Evolutionary conservation across 2,113 vertebrate genomes (phyloP).

Genomic region (Halichoeres trimaculatus): DNA sequence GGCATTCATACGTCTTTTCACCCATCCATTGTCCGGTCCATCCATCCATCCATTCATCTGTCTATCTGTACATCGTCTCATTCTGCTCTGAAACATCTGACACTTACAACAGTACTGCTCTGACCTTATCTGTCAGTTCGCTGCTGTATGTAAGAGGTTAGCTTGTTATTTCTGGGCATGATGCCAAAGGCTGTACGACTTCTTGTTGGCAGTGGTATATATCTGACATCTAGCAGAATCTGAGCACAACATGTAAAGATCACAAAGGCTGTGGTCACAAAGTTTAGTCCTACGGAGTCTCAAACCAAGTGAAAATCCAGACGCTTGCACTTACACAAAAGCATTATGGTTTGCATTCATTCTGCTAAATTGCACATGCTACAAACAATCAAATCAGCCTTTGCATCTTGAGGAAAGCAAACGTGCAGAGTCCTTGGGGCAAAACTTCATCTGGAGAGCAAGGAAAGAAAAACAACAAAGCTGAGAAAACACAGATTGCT

Average conservation of each 20-base stretch:
- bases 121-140: slow-evolving; percentile 26
- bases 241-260: slow-evolving; percentile 7
- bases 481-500: slow-evolving; percentile 79
- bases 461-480: slow-evolving; percentile 70
- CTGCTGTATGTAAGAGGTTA: slow-evolving; percentile 8
- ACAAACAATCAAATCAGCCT: slow-evolving; percentile 73
- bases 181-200: slow-evolving; percentile 10
- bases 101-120: neutral
- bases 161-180: slow-evolving; percentile 33
- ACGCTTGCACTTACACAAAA: slow-evolving; percentile 35
- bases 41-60: neutral
- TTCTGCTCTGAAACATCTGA: slow-evolving; percentile 5
- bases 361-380: slow-evolving; percentile 65
- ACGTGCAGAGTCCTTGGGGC: slow-evolving; percentile 64
- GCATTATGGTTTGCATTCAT: slow-evolving; percentile 55
- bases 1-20: neutral
- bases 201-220: neutral
- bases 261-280: neutral
- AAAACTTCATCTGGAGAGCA: slow-evolving; percentile 71
- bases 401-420: slow-evolving; percentile 67
- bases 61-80: slow-evolving; percentile 26
- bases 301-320: slow-evolving; percentile 18
- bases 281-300: neutral
- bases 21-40: slow-evolving; percentile 1
- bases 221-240: neutral